Base-by-base conservation (phyloP, 2,888 invertebrate genomes). In the Eudasyphora cyanicolor region DNA sequence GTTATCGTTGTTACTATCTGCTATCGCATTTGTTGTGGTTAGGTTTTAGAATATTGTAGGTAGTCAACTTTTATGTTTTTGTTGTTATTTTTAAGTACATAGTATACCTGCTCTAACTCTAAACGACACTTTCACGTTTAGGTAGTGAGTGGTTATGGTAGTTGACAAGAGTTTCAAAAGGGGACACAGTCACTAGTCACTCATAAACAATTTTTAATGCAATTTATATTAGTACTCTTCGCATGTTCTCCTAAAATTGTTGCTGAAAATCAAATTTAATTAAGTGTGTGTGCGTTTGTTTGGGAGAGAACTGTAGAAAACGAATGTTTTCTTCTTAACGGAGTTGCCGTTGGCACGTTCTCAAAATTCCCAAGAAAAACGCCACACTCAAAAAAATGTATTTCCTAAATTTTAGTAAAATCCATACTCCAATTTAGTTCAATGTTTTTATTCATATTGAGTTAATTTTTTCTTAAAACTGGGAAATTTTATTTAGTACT, bases 191-290 rank as follows among this genome's bases (percentile, higher is more conserved):
- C n/a, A n/a, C 67, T 29, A 38, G 64, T 73, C 64, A 60, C 17
- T 29, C 51, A 51, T 29, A 45, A 42, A 67, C 38, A 24, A 67
- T 38, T 4, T 82, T 82, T 76, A 79, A 77, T 83, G 82, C 76
- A 83, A 62, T 74, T 79, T 73, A n/a, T n/a, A 64, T 51, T 75
- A 62, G 27, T 29, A 57, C 51, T 57, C 54, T 69, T 1, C 19
- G 67, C 24, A 21, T 38, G 38, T 21, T 19, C 17, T 17, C 17
- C n/a, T 62, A 2, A 17, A 1, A 7, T 62, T 64, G 64, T 35
- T 35, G 64, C 35, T 38, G 19, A 4, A 17, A 17, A 17, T 38
- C 38, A 67, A 6, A 24, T 35, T 10, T 0, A 29, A 67, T 5
- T 12, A 49, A 49, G 17, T 17, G 17, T 45, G 12, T 45, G n/a